These are phyloP conservation scores for Incurvaria masculella DNA, from an alignment of 2,888 invertebrate genomes.

Conservation along the genomic window DNA sequence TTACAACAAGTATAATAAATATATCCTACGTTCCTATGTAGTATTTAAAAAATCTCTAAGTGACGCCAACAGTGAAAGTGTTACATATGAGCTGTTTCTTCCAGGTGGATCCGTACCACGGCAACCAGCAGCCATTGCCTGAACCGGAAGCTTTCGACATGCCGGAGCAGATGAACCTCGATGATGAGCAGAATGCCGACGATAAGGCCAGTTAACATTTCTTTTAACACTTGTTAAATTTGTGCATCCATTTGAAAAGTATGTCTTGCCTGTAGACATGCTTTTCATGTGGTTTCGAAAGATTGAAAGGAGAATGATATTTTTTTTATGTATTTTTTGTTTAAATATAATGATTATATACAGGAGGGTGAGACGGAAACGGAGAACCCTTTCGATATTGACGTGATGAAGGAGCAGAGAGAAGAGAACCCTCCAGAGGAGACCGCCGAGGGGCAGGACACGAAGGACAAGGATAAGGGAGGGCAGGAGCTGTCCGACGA, in stretches of 20 bases:
- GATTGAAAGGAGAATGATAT: no score
- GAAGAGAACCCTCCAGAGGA: constrained; percentile 32
- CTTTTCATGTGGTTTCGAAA: no score
- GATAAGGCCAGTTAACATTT: constrained; percentile 52
- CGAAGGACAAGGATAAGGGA: constrained; percentile 34
- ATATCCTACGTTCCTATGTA: no score
- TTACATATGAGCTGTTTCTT: no score
- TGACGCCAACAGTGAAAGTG: no score
- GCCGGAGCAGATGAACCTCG: constrained; percentile 82
- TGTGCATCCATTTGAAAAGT: no score
- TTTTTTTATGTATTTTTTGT: no score
- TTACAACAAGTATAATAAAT: no score
- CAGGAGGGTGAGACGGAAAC: constrained; percentile 59
- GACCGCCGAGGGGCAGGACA: constrained; percentile 32
- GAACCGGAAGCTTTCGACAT: constrained; percentile 86
- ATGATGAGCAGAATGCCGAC: constrained; percentile 65
- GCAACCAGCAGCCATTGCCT: constrained; percentile 70
- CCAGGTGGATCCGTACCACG: constrained; percentile 74
- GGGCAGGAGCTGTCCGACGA: constrained; percentile 49
- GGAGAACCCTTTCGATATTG: constrained; percentile 85
- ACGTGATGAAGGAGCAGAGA: constrained; percentile 66
- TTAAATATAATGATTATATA: constrained; percentile 4
- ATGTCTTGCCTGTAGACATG: no score
- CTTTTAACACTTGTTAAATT: no score
- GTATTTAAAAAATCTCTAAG: no score